Evolutionary conservation across 2,888 invertebrate genomes (phyloP).

Genomic region (Cryptus viduatorius): DNA sequence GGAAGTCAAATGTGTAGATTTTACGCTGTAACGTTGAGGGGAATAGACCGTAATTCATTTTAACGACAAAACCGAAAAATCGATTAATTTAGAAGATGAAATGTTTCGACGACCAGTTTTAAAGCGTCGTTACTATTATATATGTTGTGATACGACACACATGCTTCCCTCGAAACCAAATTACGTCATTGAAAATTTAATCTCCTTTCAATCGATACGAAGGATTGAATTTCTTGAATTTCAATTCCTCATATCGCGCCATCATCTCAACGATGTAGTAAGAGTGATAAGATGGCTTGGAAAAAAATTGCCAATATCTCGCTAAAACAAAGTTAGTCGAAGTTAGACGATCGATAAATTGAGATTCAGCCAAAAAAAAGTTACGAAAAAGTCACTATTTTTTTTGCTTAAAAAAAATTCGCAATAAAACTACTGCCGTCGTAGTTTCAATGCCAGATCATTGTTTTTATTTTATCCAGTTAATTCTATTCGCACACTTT

Average conservation of each 20-base stretch:
- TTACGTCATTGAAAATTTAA: background rate
- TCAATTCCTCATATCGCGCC: background rate
- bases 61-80: slow-evolving; percentile 1
- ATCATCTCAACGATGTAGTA: background rate
- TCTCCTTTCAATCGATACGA: background rate
- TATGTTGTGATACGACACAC: background rate
- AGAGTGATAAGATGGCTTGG: background rate
- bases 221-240: slow-evolving; percentile 6
- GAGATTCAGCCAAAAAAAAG: too few species aligned
- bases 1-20: background rate
- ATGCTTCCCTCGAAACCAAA: background rate
- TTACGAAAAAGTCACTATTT: too few species aligned
- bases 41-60: slow-evolving; percentile 38
- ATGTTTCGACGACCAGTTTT: background rate
- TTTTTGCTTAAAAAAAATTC: too few species aligned
- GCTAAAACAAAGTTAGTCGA: background rate
- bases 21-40: background rate
- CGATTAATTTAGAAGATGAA: slow-evolving; percentile 15
- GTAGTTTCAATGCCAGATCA: too few species aligned
- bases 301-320: background rate
- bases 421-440: too few species aligned
- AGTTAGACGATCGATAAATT: too few species aligned
- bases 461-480: too few species aligned
- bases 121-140: background rate
- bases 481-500: too few species aligned